Percentiles rank a stretch among this genome's conserved stretches.
Evolutionary conservation across 2,888 invertebrate species (phyloP).

Genomic region (Lasioglossum oenotherae): DNA sequence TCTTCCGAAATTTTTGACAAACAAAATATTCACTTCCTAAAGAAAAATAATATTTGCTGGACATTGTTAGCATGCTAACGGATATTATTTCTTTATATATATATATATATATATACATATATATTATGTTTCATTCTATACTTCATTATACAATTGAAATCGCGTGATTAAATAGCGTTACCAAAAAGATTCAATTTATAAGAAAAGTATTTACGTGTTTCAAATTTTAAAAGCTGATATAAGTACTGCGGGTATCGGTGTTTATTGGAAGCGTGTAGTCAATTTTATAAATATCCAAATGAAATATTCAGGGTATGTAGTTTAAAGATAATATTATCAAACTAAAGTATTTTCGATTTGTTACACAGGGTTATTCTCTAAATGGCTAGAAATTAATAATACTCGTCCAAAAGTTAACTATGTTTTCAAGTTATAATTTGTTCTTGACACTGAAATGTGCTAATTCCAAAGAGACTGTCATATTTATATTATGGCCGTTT

Average conservation of each 20-base stretch:
- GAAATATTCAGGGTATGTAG: not conserved
- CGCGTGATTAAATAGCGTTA: not conserved
- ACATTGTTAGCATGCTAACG: not conserved
- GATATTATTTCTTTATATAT: not conserved
- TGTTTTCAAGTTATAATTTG: slow-evolving; percentile 39
- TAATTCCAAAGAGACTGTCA: slow-evolving; percentile 23
- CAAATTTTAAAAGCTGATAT: not conserved
- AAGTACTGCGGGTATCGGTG: not conserved
- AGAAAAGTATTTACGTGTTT: not conserved
- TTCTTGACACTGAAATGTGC: slow-evolving; percentile 14
- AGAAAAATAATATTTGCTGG: not conserved
- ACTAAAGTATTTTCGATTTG: not conserved
- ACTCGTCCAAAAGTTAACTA: slow-evolving; percentile 22
- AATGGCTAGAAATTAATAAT: slow-evolving; percentile 39
- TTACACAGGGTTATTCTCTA: slow-evolving; percentile 19
- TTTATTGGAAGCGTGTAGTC: not conserved
- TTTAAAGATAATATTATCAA: not conserved
- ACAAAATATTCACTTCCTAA: not conserved
- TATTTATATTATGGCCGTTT: slow-evolving; percentile 20
- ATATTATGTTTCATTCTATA: not conserved
- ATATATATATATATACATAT: not conserved
- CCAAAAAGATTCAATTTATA: not conserved
- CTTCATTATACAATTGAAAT: not conserved
- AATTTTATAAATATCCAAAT: not conserved
- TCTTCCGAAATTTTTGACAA: not conserved